Percentiles rank a stretch among this genome's conserved stretches.
Conservation (phyloP, 2,888 invertebrate genomes). For the Phymatocera aterrima region DNA sequence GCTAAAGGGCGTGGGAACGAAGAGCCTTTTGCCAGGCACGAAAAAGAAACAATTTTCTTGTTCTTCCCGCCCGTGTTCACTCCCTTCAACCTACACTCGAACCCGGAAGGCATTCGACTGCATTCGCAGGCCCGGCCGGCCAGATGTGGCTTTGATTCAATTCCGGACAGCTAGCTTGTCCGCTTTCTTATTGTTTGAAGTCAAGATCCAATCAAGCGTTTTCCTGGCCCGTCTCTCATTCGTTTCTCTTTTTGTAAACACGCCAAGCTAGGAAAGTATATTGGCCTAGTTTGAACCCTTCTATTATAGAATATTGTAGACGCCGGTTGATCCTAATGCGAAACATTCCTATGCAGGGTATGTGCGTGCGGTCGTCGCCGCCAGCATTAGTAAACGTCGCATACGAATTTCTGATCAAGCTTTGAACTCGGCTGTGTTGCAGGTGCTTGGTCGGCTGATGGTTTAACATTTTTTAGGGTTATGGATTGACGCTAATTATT, state of each 20-base stretch:
- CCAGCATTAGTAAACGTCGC: conserved; percentile 13
- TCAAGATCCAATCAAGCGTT: conserved; percentile 10
- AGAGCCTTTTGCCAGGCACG: no score
- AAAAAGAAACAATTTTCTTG: no score
- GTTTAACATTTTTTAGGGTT: neutral
- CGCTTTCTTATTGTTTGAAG: conserved; percentile 10
- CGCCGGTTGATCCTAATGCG: conserved; percentile 12
- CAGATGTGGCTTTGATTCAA: neutral
- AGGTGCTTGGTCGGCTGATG: neutral
- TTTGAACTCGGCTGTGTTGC: conserved; percentile 1
- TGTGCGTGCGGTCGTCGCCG: conserved; percentile 7
- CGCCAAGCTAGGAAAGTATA: conserved; percentile 9
- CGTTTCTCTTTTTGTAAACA: conserved; percentile 42
- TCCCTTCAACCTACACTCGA: no score
- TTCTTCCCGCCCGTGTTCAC: no score
- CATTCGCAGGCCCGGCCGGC: neutral
- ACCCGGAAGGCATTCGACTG: no score
- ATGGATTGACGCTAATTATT: no score
- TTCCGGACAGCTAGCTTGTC: neutral
- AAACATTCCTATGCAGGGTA: conserved; percentile 10
- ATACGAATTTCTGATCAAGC: neutral
- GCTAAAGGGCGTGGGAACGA: no score
- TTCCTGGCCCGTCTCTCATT: neutral
- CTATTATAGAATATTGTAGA: neutral
- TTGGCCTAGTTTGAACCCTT: neutral